phyloP scores from a whole-genome alignment of 2,797 vertebrate genomes.

The Percopsis omiscomaycus region DNA sequence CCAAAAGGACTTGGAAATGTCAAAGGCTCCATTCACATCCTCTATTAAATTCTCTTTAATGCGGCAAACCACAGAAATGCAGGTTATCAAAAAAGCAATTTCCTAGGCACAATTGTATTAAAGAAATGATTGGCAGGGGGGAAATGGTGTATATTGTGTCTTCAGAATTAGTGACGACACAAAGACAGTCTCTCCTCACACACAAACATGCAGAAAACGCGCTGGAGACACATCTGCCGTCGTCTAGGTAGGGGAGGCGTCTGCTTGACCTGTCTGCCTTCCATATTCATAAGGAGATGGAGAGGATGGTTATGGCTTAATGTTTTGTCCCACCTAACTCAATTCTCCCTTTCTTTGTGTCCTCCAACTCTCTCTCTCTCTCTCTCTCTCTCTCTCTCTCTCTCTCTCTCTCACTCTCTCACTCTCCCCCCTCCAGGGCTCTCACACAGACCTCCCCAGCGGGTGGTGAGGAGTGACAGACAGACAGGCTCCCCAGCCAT shows the following conservation, averaged over 20 bases:
- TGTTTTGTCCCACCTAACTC: slow-evolving; percentile 54
- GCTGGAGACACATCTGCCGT: slow-evolving; percentile 55
- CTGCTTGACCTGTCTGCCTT: slow-evolving; percentile 74
- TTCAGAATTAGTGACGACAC: background rate
- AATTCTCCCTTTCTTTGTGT: slow-evolving; percentile 34
- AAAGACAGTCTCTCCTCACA: slow-evolving; percentile 7
- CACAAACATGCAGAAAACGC: slow-evolving; percentile 32
- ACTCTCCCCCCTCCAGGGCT: slow-evolving; percentile 20
- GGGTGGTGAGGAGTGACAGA: slow-evolving; percentile 68
- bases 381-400: slow-evolving; percentile 7
- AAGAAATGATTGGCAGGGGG: slow-evolving; percentile 66
- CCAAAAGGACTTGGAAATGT: slow-evolving; percentile 70
- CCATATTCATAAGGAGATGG: slow-evolving; percentile 76
- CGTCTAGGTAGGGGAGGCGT: slow-evolving; percentile 52
- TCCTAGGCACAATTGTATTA: slow-evolving; percentile 67
- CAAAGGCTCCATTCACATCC: slow-evolving; percentile 64
- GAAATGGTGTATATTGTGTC: slow-evolving; percentile 53
- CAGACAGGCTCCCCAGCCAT: slow-evolving; percentile 53
- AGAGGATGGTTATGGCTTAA: slow-evolving; percentile 58
- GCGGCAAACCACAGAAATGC: slow-evolving; percentile 62
- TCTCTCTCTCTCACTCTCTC: slow-evolving; percentile 11
- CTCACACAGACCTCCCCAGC: slow-evolving; percentile 57
- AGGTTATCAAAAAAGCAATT: slow-evolving; percentile 64
- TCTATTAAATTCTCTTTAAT: slow-evolving; percentile 74
- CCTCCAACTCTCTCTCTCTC: background rate